A percentile compares a stretch with the other conserved stretches of the same genome.
Evolutionary conservation across 2,888 invertebrate species (phyloP).

Genomic region (Scaptomyza flava): DNA sequence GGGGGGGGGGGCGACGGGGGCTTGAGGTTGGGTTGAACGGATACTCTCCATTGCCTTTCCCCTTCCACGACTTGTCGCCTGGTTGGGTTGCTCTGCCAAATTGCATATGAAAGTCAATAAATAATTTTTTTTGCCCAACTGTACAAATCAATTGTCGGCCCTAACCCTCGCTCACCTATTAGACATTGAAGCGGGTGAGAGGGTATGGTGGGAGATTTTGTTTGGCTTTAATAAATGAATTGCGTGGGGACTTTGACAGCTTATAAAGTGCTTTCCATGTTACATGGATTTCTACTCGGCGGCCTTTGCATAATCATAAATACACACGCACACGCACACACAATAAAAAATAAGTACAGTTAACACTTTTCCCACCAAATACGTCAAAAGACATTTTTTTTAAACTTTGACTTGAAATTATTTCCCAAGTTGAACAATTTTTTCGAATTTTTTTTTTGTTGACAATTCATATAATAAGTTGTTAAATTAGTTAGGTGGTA

Average conservation of each 20-base stretch:
- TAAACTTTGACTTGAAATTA: no score
- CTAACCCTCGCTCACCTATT: slow-evolving; percentile 51
- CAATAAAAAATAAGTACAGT: not conserved
- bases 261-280: slow-evolving; percentile 27
- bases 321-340: not conserved
- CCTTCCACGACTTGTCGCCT: not conserved
- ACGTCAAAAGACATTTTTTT: no score
- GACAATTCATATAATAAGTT: no score
- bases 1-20: not conserved
- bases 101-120: slow-evolving; percentile 80
- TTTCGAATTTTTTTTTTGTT: no score
- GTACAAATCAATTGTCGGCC: slow-evolving; percentile 47
- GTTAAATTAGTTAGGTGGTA: no score
- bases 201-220: not conserved
- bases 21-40: not conserved
- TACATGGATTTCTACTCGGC: slow-evolving; percentile 7
- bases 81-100: slow-evolving; percentile 62
- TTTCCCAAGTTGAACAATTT: no score
- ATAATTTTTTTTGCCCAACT: slow-evolving; percentile 52
- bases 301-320: slow-evolving; percentile 3
- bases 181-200: slow-evolving; percentile 52
- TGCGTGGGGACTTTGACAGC: slow-evolving; percentile 30
- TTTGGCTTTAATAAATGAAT: slow-evolving; percentile 53
- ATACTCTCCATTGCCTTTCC: not conserved
- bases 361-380: no score